phyloP scores from a whole-genome alignment of 2,113 vertebrate species.

The Callospermophilus lateralis region DNA sequence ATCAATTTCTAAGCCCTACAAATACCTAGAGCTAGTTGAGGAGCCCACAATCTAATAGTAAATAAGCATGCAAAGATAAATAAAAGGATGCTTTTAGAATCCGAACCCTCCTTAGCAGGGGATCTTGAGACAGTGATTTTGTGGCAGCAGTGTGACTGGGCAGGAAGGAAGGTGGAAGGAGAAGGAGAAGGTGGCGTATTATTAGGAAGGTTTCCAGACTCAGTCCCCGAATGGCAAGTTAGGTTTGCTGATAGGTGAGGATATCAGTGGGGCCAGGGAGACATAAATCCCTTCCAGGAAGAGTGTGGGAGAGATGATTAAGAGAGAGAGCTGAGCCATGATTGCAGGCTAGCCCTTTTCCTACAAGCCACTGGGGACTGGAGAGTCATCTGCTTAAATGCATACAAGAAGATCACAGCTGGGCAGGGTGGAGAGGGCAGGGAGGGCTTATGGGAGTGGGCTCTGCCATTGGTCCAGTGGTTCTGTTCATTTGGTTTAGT shows the following conservation, averaged over 20 bases:
- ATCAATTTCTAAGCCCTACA: background rate
- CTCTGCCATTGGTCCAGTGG: background rate
- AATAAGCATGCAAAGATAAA: background rate
- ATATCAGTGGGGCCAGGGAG: background rate
- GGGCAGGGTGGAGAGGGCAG: background rate
- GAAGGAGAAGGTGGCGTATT: background rate
- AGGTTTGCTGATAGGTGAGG: background rate
- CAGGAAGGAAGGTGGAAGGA: background rate
- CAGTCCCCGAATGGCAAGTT: background rate
- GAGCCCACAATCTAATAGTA: background rate
- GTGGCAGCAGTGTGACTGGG: rapidly evolving
- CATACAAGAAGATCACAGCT: background rate
- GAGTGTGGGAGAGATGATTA: background rate
- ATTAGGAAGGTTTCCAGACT: background rate
- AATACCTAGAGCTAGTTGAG: background rate
- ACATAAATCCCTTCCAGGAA: background rate
- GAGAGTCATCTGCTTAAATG: background rate
- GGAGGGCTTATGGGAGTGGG: background rate
- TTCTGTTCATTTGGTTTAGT: background rate
- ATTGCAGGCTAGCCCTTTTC: background rate
- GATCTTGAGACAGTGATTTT: background rate
- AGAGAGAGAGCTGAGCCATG: background rate
- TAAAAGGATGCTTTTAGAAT: background rate
- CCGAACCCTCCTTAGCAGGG: background rate
- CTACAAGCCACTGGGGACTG: background rate